A percentile compares a stretch with the other conserved stretches of the same genome.
phyloP scores from a whole-genome alignment of 2,113 vertebrate species.

The Poeciliopsis occidentalis region DNA sequence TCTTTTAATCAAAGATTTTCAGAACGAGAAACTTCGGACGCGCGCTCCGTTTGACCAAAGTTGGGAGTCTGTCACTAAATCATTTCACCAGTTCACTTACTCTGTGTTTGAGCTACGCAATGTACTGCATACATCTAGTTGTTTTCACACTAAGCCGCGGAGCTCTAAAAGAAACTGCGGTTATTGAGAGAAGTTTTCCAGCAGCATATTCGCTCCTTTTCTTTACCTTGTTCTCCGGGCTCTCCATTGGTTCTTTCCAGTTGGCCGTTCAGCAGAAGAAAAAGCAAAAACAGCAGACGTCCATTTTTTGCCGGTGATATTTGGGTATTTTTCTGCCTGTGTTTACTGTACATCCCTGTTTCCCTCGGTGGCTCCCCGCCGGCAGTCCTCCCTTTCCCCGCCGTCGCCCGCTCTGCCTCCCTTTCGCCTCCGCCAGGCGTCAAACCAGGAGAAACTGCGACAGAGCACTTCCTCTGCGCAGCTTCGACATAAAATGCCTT shows the following conservation, averaged over 20 bases:
- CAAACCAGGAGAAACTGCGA: fast-evolving
- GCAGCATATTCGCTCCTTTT: neutral
- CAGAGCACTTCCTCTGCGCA: slow-evolving; percentile 7
- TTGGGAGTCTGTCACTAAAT: neutral
- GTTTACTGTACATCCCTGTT: slow-evolving; percentile 86
- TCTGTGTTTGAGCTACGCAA: neutral
- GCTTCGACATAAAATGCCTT: slow-evolving; percentile 43
- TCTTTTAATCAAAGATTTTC: neutral
- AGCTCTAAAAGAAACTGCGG: neutral
- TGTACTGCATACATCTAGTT: neutral
- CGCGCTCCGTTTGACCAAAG: neutral
- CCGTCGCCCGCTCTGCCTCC: slow-evolving; percentile 57
- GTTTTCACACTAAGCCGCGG: neutral
- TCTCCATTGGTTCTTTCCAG: slow-evolving; percentile 57
- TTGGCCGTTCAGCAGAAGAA: slow-evolving; percentile 65
- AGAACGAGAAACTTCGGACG: neutral
- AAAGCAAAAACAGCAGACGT: slow-evolving; percentile 48
- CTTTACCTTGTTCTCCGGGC: slow-evolving; percentile 66
- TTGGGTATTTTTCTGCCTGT: slow-evolving; percentile 81
- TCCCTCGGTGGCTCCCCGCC: slow-evolving; percentile 63
- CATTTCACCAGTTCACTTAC: neutral
- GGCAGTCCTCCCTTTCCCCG: slow-evolving; percentile 63
- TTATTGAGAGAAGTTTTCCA: slow-evolving; percentile 61
- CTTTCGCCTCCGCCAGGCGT: slow-evolving; percentile 9
- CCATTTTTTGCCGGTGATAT: slow-evolving; percentile 57